phyloP scores from a whole-genome alignment of 2,797 vertebrate genomes.

The Lithobates sylvaticus region DNA sequence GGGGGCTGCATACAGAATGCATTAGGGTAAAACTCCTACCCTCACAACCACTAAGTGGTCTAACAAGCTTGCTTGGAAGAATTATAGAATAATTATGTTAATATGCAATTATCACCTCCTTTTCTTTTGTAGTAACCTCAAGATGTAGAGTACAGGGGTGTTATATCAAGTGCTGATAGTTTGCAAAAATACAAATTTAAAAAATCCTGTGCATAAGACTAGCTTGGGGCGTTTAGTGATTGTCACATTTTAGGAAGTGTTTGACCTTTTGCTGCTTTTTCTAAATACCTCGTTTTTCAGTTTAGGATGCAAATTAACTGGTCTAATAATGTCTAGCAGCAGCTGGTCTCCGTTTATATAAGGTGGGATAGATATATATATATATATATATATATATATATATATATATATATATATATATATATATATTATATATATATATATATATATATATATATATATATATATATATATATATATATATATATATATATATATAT shows the following conservation, averaged over 20 bases:
- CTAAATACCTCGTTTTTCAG: constrained; percentile 69
- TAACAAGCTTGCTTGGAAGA: constrained; percentile 83
- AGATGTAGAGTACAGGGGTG: constrained; percentile 87
- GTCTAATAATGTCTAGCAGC: too few relatives aligned
- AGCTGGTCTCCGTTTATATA: too few relatives aligned
- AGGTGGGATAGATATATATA: too few relatives aligned
- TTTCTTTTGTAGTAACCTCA: constrained; percentile 89
- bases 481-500: too few relatives aligned
- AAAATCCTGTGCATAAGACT: constrained; percentile 79
- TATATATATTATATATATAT: too few relatives aligned
- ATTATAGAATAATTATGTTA: constrained; percentile 92
- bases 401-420: too few relatives aligned
- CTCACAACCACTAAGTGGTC: constrained; percentile 74
- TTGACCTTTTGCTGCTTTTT: constrained; percentile 67
- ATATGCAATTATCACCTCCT: constrained; percentile 93
- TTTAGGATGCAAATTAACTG: constrained; percentile 52
- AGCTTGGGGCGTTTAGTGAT: constrained; percentile 76
- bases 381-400: too few relatives aligned
- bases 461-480: too few relatives aligned
- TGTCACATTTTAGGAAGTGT: constrained; percentile 75
- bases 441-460: too few relatives aligned
- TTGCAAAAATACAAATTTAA: constrained; percentile 85
- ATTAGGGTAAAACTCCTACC: too few relatives aligned
- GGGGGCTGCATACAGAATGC: too few relatives aligned
- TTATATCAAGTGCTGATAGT: constrained; percentile 88